Conservation (phyloP, 2,113 vertebrate genomes). For the Grammomys surdaster region DNA sequence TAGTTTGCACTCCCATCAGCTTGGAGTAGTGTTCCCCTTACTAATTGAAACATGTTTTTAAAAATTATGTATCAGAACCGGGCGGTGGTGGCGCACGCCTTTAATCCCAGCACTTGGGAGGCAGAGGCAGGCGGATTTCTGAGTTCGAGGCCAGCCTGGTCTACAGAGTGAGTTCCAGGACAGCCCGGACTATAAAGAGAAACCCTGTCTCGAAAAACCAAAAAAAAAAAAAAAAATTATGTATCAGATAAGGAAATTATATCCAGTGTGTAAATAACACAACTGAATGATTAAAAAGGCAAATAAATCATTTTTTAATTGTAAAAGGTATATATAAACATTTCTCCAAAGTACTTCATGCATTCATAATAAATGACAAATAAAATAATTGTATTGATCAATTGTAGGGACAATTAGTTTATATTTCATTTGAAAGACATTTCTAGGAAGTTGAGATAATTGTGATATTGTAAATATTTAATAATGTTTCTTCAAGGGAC, state of each 20-base stretch:
- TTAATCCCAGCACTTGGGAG: too few species aligned
- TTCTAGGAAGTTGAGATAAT: slow-evolving; percentile 43
- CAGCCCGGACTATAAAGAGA: too few species aligned
- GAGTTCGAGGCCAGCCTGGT: too few species aligned
- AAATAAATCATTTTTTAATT: slow-evolving; percentile 18
- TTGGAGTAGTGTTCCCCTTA: too few species aligned
- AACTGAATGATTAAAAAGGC: slow-evolving; percentile 27
- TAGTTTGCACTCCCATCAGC: too few species aligned
- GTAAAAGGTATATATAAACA: background rate
- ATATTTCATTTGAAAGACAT: slow-evolving; percentile 53
- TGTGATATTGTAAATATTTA: slow-evolving; percentile 13
- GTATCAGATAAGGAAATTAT: slow-evolving; percentile 8
- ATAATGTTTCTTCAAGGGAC: background rate
- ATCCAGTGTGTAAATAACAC: slow-evolving; percentile 6
- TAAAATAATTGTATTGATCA: slow-evolving; percentile 80
- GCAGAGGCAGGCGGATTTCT: too few species aligned
- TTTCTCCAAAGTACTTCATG: slow-evolving; percentile 61
- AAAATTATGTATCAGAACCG: background rate
- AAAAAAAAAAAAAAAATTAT: too few species aligned
- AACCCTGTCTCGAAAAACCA: too few species aligned
- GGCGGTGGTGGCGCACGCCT: too few species aligned
- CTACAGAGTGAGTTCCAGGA: too few species aligned
- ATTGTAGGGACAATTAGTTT: slow-evolving; percentile 54
- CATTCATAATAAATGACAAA: slow-evolving; percentile 84
- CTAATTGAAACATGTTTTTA: too few species aligned